phyloP scores from a whole-genome alignment of 2,797 vertebrate genomes.

The Poecilia velifera region DNA sequence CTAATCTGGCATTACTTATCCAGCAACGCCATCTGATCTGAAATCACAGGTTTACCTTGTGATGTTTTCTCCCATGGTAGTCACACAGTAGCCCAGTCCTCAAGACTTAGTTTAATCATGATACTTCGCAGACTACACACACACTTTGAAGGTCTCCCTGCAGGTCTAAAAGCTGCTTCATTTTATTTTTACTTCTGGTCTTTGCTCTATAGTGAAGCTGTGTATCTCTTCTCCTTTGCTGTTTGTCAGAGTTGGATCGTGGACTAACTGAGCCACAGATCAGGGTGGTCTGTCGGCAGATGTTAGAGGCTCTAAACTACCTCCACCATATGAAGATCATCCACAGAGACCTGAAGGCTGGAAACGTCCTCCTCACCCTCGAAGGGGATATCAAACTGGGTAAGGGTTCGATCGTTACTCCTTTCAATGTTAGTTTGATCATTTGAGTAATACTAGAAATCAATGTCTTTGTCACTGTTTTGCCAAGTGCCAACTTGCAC shows the following conservation, averaged over 20 bases:
- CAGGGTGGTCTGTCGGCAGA: conserved; percentile 91
- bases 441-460: not conserved
- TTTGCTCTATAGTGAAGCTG: not conserved
- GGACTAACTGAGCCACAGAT: conserved; percentile 94
- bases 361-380: conserved; percentile 92
- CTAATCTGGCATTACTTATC: conserved; percentile 57
- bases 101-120: not conserved
- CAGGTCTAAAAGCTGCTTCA: not conserved
- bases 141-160: conserved; percentile 7
- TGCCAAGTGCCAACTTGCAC: not conserved
- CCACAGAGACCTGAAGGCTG: conserved; percentile 97
- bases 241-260: conserved; percentile 88
- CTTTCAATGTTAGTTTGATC: not conserved
- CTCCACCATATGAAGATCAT: conserved; percentile 96
- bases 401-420: conserved; percentile 68
- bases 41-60: conserved; percentile 23
- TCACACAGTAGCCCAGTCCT: conserved; percentile 22
- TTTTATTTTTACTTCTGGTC: conserved; percentile 1
- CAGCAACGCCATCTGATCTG: conserved; percentile 37
- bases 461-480: not conserved
- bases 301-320: conserved; percentile 92
- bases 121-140: not conserved
- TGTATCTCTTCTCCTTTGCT: not conserved
- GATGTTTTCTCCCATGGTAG: conserved; percentile 14
- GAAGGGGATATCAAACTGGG: conserved; percentile 96